These are phyloP conservation scores for Scophthalmus maximus DNA, from an alignment of 2,113 vertebrate genomes.

Conservation along the genomic window DNA sequence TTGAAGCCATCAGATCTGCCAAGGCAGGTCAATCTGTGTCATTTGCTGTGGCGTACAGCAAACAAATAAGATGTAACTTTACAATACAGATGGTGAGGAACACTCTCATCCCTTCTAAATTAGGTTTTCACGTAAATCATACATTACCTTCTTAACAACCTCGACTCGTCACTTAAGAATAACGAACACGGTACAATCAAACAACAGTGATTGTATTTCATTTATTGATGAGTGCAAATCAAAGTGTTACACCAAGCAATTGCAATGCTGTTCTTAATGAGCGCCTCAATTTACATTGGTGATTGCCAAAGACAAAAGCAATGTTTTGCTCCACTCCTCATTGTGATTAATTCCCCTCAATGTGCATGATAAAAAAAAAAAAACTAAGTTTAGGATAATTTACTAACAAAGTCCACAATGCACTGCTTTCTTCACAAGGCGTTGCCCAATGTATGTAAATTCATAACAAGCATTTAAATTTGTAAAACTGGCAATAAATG, in stretches of 20 bases:
- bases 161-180: conserved; percentile 68
- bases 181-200: conserved; percentile 73
- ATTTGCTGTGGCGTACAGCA: background rate
- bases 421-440: conserved; percentile 20
- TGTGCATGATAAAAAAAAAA: conserved; percentile 69
- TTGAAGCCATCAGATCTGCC: conserved; percentile 50
- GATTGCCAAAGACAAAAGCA: conserved; percentile 71
- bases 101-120: conserved; percentile 49
- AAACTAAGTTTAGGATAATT: conserved; percentile 55
- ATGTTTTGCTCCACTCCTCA: conserved; percentile 60
- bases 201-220: conserved; percentile 71
- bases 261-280: conserved; percentile 72
- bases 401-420: conserved; percentile 38
- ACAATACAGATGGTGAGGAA: conserved; percentile 14
- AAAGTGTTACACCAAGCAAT: conserved; percentile 73
- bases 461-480: conserved; percentile 14
- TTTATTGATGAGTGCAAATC: conserved; percentile 77
- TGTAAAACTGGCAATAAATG: conserved; percentile 28
- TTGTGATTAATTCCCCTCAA: conserved; percentile 69
- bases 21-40: background rate
- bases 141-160: conserved; percentile 53
- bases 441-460: conserved; percentile 18
- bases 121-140: conserved; percentile 58
- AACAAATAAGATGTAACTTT: conserved; percentile 8
- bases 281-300: conserved; percentile 69